Percentiles rank a stretch among this genome's conserved stretches.
Conservation (phyloP, 2,113 vertebrate species). For the Trematomus loennbergii region DNA sequence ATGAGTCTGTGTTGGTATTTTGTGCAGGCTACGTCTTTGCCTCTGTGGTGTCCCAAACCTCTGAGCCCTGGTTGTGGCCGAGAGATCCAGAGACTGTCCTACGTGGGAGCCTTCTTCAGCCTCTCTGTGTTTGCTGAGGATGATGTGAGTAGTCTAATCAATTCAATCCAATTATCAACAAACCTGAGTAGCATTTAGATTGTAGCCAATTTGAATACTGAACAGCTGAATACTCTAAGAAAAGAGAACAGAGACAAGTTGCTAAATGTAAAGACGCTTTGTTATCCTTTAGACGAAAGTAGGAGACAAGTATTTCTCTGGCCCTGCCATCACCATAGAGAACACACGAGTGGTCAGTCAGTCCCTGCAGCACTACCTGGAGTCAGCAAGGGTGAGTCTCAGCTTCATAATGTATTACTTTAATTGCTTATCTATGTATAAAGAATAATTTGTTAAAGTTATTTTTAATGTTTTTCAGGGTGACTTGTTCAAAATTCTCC, state of each 20-base stretch:
- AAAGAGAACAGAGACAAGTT: neutral
- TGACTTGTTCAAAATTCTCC: conserved; percentile 96
- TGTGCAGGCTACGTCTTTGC: conserved; percentile 89
- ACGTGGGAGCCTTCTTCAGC: conserved; percentile 94
- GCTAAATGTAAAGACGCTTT: neutral
- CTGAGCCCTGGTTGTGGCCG: conserved; percentile 93
- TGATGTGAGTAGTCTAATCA: conserved; percentile 88
- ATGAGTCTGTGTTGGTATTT: conserved; percentile 8
- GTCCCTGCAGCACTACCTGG: conserved; percentile 97
- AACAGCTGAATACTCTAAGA: neutral
- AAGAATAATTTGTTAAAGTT: neutral
- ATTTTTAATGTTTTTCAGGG: conserved; percentile 81
- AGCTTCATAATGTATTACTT: neutral
- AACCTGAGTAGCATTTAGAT: neutral
- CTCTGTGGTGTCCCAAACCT: conserved; percentile 94
- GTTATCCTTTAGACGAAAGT: conserved; percentile 89
- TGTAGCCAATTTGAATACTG: neutral
- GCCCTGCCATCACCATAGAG: conserved; percentile 96
- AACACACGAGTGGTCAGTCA: conserved; percentile 98
- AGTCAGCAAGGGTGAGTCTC: conserved; percentile 91
- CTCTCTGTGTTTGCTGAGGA: conserved; percentile 98
- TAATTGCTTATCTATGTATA: neutral
- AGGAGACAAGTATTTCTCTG: conserved; percentile 98
- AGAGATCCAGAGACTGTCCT: conserved; percentile 96
- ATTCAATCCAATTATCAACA: neutral